Percentiles rank a stretch among this genome's conserved stretches.
Conservation (phyloP, 2,888 invertebrate species). For the Chalcis sispes region DNA sequence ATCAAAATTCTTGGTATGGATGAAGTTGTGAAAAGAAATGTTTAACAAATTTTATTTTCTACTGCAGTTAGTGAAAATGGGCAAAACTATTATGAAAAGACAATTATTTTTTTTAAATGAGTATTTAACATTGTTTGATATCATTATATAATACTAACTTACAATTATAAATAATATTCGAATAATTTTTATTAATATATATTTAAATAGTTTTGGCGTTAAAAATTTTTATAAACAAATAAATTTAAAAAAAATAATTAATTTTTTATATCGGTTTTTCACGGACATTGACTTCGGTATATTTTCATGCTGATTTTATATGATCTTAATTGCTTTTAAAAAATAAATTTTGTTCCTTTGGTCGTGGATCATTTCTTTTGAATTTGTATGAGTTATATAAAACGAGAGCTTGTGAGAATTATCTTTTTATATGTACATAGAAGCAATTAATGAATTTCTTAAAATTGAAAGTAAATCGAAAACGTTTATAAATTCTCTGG, state of each 20-base stretch:
- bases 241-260: neutral
- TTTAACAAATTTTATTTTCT: slow-evolving; percentile 11
- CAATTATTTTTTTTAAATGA: neutral
- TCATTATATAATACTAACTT: neutral
- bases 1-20: slow-evolving; percentile 18
- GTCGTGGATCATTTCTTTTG: neutral
- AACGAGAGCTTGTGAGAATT: too few species aligned
- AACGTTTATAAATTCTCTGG: neutral
- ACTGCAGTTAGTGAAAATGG: slow-evolving; percentile 1
- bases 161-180: neutral
- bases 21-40: neutral
- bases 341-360: neutral
- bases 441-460: neutral
- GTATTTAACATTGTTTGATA: neutral
- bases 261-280: neutral
- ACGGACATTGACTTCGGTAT: neutral
- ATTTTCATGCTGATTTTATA: neutral
- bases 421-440: neutral
- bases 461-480: neutral
- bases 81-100: neutral
- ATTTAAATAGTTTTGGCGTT: neutral
- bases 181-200: too few species aligned
- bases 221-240: neutral
- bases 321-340: neutral
- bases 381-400: neutral